Percentiles rank a stretch among this genome's conserved stretches.
Conservation (phyloP, 2,888 invertebrate species). For the Tetanocera ferruginea region DNA sequence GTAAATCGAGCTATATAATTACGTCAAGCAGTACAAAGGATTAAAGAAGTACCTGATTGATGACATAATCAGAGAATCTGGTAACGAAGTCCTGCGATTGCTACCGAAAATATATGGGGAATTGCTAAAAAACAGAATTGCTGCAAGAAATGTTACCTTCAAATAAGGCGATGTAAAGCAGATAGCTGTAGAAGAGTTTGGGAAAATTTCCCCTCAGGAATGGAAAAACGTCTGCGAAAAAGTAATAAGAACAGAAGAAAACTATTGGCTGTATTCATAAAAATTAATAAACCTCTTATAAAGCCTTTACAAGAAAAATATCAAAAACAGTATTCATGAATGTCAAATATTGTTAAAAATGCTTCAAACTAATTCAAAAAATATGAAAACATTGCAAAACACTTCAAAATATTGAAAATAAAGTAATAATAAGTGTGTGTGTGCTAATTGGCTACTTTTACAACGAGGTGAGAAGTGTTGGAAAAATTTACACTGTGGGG, state of each 20-base stretch:
- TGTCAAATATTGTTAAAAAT: no score
- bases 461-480: no score
- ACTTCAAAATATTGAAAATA: no score
- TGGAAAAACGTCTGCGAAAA: neutral
- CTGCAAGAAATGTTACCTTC: neutral
- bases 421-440: no score
- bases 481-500: no score
- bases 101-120: conserved; percentile 5
- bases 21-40: neutral
- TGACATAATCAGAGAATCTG: neutral
- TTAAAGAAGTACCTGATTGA: no score
- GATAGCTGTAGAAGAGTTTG: neutral
- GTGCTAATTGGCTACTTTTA: no score
- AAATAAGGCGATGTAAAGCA: neutral
- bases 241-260: neutral
- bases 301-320: no score
- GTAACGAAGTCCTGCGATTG: neutral
- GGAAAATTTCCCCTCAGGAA: neutral
- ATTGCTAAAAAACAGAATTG: neutral
- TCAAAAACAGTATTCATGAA: no score
- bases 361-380: no score
- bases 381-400: no score
- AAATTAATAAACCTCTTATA: neutral
- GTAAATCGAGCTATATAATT: neutral
- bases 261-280: neutral